Base-by-base conservation (phyloP, 2,888 invertebrate genomes). In the Drosophila infuscata region DNA sequence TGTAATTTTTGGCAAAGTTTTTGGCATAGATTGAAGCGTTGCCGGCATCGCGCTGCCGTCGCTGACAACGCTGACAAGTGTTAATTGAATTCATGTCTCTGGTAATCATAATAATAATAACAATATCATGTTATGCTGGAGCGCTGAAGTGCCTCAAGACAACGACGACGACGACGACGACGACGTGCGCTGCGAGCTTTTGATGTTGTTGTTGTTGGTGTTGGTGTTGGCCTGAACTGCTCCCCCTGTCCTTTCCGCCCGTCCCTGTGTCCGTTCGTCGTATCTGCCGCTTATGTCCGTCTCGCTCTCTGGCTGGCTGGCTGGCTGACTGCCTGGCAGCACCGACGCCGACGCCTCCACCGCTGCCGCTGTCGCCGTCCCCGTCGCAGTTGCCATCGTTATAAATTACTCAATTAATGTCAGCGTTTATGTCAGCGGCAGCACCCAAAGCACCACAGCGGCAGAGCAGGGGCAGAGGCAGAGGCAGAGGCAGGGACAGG, bases 351-450 rank as follows among this genome's bases (percentile, higher is more conserved):
- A 38, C 52, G 35, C 5, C 25, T 25, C 3, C 46, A 25, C 46
- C 25, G 15, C 46, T 25, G 43, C 20, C 59, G 61, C 54, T 36
- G 57, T 41, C 33, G 61, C 54, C 48, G 57, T 41, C 33, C 59
- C 58, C 70, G 79, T 72, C 65, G 70, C 58, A 53, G 60, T 59
- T 68, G 74, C 74, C 92, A 90, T 90, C 91, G 88, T 91, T 90
- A 88, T 92, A 91, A 92, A 91, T 92, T 92, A 92, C 91, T 91
- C 92, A 91, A 92, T 91, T 92, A 92, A 92, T 91, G 91, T 88
- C 92, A 91, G 87, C 83, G 88, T 92, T 87, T 87, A 87, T 87
- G 87, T 87, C 91, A 87, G 91, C 86, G 89, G 74, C 66, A 77
- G 86, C 88, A 82, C 73, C 87, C 83, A 76, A 79, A 68, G 71